Evolutionary conservation across 2,113 vertebrate species (phyloP).

Genomic region (Heterocephalus glaber): DNA sequence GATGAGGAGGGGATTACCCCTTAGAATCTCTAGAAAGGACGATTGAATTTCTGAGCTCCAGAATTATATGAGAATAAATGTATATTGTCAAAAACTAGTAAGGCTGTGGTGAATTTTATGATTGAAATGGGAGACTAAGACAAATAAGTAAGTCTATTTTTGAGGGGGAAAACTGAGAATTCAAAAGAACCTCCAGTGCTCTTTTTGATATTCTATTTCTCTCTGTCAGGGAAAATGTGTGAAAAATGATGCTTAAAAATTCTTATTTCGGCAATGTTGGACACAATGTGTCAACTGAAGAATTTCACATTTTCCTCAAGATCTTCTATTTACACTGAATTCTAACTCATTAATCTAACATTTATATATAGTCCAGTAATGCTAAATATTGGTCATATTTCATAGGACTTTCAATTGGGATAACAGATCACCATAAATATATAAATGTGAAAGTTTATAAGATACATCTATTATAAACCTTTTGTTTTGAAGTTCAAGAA

Average conservation of each 20-base stretch:
- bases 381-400: neutral
- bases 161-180: rapidly evolving
- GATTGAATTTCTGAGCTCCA: neutral
- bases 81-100: neutral
- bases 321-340: neutral
- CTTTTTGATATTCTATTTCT: neutral
- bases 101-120: neutral
- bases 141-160: neutral
- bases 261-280: neutral
- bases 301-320: neutral
- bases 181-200: neutral
- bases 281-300: neutral
- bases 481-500: neutral
- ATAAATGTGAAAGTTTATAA: neutral
- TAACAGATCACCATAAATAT: neutral
- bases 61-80: neutral
- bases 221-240: neutral
- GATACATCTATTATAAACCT: neutral
- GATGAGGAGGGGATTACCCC: neutral
- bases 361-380: neutral
- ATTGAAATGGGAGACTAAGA: neutral
- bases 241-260: neutral
- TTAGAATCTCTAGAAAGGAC: neutral
- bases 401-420: neutral
- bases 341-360: neutral